Conservation (phyloP, 2,113 vertebrate species). For the Ammodytes marinus region DNA sequence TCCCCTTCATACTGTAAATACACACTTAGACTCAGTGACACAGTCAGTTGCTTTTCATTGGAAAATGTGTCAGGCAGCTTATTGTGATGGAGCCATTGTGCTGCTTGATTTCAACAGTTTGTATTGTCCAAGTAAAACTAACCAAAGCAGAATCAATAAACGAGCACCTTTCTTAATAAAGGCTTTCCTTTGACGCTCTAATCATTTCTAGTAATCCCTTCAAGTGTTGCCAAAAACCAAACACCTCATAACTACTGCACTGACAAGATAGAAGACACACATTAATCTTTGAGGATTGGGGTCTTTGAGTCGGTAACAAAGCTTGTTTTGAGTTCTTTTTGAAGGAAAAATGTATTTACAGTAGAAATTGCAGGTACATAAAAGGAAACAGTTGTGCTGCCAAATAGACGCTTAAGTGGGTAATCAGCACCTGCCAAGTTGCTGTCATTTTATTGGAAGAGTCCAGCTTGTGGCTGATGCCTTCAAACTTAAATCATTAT, state of each 20-base stretch:
- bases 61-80: slow-evolving; percentile 19
- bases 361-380: background rate
- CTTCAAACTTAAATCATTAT: background rate
- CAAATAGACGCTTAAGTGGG: background rate
- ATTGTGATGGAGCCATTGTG: background rate
- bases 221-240: slow-evolving; percentile 45
- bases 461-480: background rate
- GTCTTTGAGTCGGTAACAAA: slow-evolving; percentile 28
- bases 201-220: slow-evolving; percentile 15
- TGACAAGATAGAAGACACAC: slow-evolving; percentile 7
- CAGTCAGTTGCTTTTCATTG: slow-evolving; percentile 32
- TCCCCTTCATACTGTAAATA: slow-evolving; percentile 22
- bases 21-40: slow-evolving; percentile 10
- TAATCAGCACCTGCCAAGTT: background rate
- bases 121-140: slow-evolving; percentile 20
- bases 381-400: background rate
- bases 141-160: slow-evolving; percentile 8
- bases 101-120: slow-evolving; percentile 54
- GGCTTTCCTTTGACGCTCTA: slow-evolving; percentile 47
- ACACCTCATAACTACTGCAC: slow-evolving; percentile 31
- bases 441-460: background rate
- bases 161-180: slow-evolving; percentile 39
- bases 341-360: background rate
- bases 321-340: slow-evolving; percentile 26
- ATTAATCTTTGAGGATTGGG: slow-evolving; percentile 1